These are phyloP conservation scores for Nasua narica DNA, from an alignment of 2,797 vertebrate species.

Conservation along the genomic window DNA sequence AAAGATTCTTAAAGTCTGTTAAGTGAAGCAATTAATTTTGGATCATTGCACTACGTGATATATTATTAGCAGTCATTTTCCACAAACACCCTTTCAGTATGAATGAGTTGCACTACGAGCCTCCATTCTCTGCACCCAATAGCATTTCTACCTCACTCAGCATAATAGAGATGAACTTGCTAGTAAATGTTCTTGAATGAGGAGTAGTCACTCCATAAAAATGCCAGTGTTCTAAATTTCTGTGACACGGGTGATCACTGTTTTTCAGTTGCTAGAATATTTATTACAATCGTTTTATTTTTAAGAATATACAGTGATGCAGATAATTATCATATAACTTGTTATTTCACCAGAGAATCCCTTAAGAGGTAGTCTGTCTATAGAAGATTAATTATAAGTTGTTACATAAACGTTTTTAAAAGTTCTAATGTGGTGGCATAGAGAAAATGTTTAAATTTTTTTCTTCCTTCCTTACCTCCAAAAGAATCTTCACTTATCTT, in stretches of 20 bases:
- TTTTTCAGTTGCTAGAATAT: conserved; percentile 30
- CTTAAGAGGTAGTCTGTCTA: neutral
- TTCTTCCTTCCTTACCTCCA: neutral
- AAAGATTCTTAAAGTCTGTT: neutral
- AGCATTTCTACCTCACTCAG: conserved; percentile 31
- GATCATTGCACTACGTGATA: neutral
- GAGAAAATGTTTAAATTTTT: conserved; percentile 28
- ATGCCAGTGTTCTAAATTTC: conserved; percentile 27
- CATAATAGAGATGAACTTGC: conserved; percentile 8
- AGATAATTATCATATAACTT: neutral
- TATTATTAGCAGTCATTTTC: conserved; percentile 22
- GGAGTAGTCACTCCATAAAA: conserved; percentile 18
- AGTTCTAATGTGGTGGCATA: neutral
- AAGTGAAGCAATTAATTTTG: conserved; percentile 22
- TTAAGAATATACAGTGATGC: neutral
- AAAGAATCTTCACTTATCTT: neutral
- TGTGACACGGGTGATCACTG: neutral
- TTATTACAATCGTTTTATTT: conserved; percentile 37
- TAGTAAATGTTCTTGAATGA: conserved; percentile 18
- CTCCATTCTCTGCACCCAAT: neutral
- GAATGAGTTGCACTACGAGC: neutral
- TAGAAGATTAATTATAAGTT: neutral
- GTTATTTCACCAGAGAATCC: neutral
- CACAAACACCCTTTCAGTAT: neutral
- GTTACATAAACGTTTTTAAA: neutral